Conservation (phyloP, 2,113 vertebrate species). For the Cranoglanis bouderius region DNA sequence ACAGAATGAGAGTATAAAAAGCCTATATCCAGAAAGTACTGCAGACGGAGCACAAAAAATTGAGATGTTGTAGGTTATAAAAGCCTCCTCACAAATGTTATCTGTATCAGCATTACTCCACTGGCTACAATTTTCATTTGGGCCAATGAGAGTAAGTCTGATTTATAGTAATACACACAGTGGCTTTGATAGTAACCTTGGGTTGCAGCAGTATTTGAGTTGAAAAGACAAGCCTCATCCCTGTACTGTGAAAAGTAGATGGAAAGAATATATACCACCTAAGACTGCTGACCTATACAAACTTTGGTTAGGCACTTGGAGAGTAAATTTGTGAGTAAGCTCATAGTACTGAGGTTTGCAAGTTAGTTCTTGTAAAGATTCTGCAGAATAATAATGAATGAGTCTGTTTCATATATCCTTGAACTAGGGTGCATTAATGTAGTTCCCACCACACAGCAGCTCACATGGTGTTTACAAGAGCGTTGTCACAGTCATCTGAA, state of each 20-base stretch:
- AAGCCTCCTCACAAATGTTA: constrained; percentile 34
- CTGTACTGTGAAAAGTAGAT: neutral
- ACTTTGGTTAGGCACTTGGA: neutral
- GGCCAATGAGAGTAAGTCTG: constrained; percentile 30
- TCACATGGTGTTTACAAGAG: neutral
- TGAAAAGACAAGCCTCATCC: neutral
- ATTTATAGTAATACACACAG: constrained; percentile 22
- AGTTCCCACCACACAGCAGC: neutral
- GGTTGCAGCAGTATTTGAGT: constrained; percentile 20
- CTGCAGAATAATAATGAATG: constrained; percentile 1
- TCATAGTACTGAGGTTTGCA: constrained; percentile 37
- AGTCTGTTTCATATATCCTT: neutral
- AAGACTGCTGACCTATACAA: constrained; percentile 16
- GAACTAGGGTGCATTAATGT: neutral
- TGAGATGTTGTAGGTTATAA: constrained; percentile 40
- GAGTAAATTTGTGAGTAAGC: constrained; percentile 1
- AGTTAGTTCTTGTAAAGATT: constrained; percentile 10
- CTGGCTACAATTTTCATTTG: constrained; percentile 39
- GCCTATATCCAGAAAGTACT: constrained; percentile 1
- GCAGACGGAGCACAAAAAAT: constrained; percentile 9
- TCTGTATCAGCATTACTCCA: constrained; percentile 41
- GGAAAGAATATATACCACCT: neutral
- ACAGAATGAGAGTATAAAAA: neutral
- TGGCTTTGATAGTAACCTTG: constrained; percentile 4
- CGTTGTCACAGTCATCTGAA: neutral